phyloP scores from a whole-genome alignment of 2,797 vertebrate species.

The Sebastes trivittatus region DNA sequence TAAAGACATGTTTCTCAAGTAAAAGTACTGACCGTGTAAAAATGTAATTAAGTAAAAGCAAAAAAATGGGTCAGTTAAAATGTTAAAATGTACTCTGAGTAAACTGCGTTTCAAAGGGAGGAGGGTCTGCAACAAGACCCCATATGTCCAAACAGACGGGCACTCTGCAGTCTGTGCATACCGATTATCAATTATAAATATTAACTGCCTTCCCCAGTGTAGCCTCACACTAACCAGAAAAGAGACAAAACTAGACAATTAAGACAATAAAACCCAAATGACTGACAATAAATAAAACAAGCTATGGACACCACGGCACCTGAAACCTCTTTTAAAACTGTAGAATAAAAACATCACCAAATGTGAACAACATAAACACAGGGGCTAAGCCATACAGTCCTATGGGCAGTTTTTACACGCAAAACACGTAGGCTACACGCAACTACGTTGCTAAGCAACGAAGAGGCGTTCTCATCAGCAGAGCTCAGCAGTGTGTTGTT shows the following conservation, averaged over 20 bases:
- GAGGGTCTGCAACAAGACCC: neutral
- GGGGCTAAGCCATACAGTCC: no score
- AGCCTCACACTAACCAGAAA: neutral
- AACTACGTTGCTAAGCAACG: neutral
- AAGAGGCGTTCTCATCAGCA: neutral
- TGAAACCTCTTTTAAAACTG: neutral
- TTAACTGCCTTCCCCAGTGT: no score
- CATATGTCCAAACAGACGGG: neutral
- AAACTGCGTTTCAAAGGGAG: no score
- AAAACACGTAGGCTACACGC: neutral
- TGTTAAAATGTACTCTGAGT: no score
- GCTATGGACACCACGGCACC: neutral
- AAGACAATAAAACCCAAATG: neutral
- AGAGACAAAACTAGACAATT: neutral
- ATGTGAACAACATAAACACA: accelerated
- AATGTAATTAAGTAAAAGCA: no score
- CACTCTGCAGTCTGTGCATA: neutral
- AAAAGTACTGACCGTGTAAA: no score
- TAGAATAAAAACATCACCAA: neutral
- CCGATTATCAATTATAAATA: neutral
- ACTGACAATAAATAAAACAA: neutral
- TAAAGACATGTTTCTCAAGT: no score
- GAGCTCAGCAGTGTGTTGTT: neutral
- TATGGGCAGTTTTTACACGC: no score
- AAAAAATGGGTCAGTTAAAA: no score